Conservation (phyloP, 2,113 vertebrate genomes). For the Neopipo cinnamomea region DNA sequence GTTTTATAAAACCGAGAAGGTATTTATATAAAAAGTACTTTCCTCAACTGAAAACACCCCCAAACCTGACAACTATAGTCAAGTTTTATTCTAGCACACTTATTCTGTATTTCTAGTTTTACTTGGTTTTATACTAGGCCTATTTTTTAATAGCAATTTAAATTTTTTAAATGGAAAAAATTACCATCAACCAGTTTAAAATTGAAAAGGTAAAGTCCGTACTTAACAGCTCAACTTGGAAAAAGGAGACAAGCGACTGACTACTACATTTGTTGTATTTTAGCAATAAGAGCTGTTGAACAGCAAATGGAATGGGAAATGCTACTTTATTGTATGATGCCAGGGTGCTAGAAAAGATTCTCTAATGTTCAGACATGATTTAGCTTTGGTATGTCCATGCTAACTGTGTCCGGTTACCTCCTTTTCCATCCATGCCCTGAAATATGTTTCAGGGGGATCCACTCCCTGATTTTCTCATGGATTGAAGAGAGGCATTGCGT, state of each 20-base stretch:
- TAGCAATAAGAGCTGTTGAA: not conserved
- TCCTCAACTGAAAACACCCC: not conserved
- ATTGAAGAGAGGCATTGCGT: fast-evolving
- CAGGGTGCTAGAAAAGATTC: not conserved
- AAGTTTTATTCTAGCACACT: not conserved
- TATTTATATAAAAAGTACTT: not conserved
- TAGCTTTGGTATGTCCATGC: not conserved
- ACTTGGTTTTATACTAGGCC: not conserved
- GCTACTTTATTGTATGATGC: not conserved
- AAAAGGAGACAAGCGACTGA: not conserved
- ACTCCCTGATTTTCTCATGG: not conserved
- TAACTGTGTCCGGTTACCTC: not conserved
- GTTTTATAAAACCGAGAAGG: not conserved
- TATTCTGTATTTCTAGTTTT: not conserved
- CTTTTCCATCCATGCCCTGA: not conserved
- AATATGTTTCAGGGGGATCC: not conserved
- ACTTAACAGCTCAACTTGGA: not conserved
- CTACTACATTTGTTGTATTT: not conserved
- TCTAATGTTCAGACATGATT: not conserved
- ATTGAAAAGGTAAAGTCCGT: not conserved
- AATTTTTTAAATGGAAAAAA: not conserved
- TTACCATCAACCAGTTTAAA: not conserved
- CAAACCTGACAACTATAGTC: not conserved
- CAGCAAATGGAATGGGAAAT: not conserved
- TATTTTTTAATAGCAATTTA: not conserved